Base-by-base conservation (phyloP, 2,113 vertebrate genomes). In the Sarotherodon lohbergeri region DNA sequence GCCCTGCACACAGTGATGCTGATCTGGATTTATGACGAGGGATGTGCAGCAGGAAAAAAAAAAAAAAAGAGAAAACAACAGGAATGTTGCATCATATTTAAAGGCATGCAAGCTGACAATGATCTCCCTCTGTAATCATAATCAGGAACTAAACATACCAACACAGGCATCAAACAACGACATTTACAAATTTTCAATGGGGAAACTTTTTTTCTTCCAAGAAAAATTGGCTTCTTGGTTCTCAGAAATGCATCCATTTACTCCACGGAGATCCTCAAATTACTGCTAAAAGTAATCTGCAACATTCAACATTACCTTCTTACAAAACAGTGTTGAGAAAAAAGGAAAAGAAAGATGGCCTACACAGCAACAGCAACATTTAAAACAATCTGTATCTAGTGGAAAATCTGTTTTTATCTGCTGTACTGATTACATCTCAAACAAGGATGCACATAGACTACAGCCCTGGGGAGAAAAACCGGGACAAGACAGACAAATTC, bases 61-160 rank as follows among this genome's bases (percentile, higher is more conserved):
- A 61, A n/a, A 63, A 89, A 22, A 68, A 41, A 2, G 5, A 32
- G 32, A 61, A 61, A 63, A 63, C 12, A 88, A 84, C 85, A 88
- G 90, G 90, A 93, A 94, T 92, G 92, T 88, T 93, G 89, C 80
- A n/a, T 73, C 14, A 34, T 36, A 46, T 81, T 71, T 41, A 81
- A 82, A 88, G 83, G 91, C 91, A 95, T 95, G 93, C 93, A 86
- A 89, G 73, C 48, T 52, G 71, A 50, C 11, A 41, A 80, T 19
- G 4, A 7, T 73, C 9, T 84, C n/a, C 22, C 43, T 55, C 52
- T 56, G 55, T 24, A 32, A 16, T 22, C n/a, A 43, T 71, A 43
- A 83, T 52, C 4, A 4, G 22, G 81, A 34, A 43, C 14, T 36
- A 27, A 89, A 83, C 43, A 86, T 52, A 34, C 52, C 2, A 84